Evolutionary conservation across 2,888 invertebrate species (phyloP).

Genomic region (Entomobrya multifasciata): DNA sequence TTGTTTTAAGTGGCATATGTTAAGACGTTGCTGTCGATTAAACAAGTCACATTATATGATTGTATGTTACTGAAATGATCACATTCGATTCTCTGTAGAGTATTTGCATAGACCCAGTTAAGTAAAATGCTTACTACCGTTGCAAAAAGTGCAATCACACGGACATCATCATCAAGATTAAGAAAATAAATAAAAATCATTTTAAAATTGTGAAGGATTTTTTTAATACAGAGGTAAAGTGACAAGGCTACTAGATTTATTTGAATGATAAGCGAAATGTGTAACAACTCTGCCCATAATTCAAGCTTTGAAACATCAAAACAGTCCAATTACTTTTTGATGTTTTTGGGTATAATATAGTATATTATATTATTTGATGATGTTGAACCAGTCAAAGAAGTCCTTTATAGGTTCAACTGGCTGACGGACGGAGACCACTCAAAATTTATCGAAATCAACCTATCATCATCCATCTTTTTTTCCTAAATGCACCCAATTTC

Average conservation of each 20-base stretch:
- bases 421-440: constrained; percentile 43
- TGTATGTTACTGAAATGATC: too few relatives aligned
- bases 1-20: not conserved
- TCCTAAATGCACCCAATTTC: constrained; percentile 58
- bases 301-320: constrained; percentile 58
- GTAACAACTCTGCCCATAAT: constrained; percentile 35
- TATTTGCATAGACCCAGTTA: constrained; percentile 33
- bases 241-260: constrained; percentile 69
- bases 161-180: constrained; percentile 26
- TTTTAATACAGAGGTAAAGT: constrained; percentile 44
- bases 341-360: constrained; percentile 33
- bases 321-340: constrained; percentile 15
- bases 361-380: constrained; percentile 1
- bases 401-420: constrained; percentile 3
- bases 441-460: constrained; percentile 65
- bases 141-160: constrained; percentile 8
- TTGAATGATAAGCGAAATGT: constrained; percentile 38
- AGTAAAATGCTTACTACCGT: not conserved
- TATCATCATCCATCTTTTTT: constrained; percentile 68
- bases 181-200: constrained; percentile 28
- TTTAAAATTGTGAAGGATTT: constrained; percentile 41
- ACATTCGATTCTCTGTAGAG: too few relatives aligned
- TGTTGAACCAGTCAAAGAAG: not conserved
- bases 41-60: too few relatives aligned
- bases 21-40: not conserved